Evolutionary conservation across 1,140 invertebrate genomes (phyloP).

Genomic region (Philotrypesis tridentata): DNA sequence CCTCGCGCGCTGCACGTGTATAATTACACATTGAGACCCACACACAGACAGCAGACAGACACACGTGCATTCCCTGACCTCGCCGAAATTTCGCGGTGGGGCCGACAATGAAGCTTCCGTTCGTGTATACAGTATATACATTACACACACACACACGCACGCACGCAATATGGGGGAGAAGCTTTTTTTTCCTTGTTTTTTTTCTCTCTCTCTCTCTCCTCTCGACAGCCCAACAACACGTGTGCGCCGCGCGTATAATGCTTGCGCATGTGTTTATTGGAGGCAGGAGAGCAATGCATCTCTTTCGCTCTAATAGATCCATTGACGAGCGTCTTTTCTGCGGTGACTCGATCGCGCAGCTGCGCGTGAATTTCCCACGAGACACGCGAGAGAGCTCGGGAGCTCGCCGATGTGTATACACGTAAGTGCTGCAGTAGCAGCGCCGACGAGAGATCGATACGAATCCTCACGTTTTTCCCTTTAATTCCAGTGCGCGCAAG

Average conservation of each 20-base stretch:
- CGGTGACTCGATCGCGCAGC: conserved; percentile 27
- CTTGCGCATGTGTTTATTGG: not conserved
- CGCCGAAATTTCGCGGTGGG: too few relatives aligned
- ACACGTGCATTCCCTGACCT: not conserved
- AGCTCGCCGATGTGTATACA: too few relatives aligned
- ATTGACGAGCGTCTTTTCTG: conserved; percentile 34
- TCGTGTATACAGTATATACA: not conserved
- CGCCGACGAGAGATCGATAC: conserved; percentile 14
- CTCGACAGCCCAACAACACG: too few relatives aligned
- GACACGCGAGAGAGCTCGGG: too few relatives aligned
- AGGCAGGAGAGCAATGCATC: conserved; percentile 12
- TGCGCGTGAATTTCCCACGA: conserved; percentile 44
- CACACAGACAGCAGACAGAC: not conserved
- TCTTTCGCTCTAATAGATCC: conserved; percentile 30
- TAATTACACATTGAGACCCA: not conserved
- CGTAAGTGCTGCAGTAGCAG: conserved; percentile 10
- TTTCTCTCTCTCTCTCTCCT: too few relatives aligned
- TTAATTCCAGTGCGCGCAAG: not conserved
- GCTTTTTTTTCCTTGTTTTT: not conserved
- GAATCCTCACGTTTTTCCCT: conserved; percentile 40
- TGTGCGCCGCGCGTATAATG: not conserved
- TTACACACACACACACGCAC: too few relatives aligned
- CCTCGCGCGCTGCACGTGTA: not conserved
- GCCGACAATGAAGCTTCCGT: not conserved
- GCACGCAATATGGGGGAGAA: not conserved